phyloP scores from a whole-genome alignment of 2,797 vertebrate genomes.

The Dromococcyx pavoninus region DNA sequence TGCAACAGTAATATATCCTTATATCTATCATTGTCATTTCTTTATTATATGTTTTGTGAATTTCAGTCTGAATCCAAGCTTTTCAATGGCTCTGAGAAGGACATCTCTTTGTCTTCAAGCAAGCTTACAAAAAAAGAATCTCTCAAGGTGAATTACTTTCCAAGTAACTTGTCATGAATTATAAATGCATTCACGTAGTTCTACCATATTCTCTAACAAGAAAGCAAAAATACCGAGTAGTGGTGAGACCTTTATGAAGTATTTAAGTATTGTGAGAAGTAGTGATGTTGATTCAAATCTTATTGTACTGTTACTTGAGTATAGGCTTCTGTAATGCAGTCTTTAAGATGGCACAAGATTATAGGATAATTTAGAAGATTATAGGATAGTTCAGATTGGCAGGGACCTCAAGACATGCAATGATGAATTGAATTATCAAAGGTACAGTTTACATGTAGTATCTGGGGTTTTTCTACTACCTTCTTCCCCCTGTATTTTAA shows the following conservation, averaged over 20 bases:
- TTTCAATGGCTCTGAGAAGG: slow-evolving; percentile 98
- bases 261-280: not conserved
- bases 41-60: slow-evolving; percentile 18
- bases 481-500: not conserved
- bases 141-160: slow-evolving; percentile 87
- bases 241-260: not conserved
- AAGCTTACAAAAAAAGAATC: slow-evolving; percentile 99
- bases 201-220: not conserved
- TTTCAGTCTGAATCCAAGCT: slow-evolving; percentile 96
- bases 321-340: not conserved
- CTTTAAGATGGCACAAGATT: not conserved
- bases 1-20: not conserved
- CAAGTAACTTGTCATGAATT: not conserved
- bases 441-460: not conserved
- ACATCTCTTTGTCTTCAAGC: slow-evolving; percentile 87
- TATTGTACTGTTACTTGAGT: not conserved
- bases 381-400: not conserved
- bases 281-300: not conserved
- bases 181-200: not conserved
- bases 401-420: not conserved
- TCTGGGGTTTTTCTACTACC: not conserved
- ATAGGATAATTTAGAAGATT: not conserved
- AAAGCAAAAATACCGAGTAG: not conserved
- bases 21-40: not conserved
- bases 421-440: not conserved